Conservation (phyloP, 2,888 invertebrate genomes). For the Acrocyrtus sp. region DNA sequence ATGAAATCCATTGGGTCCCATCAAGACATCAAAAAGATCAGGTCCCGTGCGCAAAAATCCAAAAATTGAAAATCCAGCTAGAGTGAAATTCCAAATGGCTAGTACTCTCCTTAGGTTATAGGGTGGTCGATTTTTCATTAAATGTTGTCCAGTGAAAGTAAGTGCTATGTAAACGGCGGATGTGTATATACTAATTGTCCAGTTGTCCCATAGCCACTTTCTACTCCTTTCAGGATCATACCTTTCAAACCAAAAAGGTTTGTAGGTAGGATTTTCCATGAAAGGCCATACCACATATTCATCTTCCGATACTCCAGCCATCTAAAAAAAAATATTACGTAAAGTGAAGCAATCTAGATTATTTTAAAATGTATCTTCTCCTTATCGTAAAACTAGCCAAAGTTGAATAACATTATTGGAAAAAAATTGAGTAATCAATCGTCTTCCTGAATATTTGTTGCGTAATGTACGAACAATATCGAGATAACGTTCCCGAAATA, state of each 20-base stretch:
- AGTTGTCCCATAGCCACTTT: constrained; percentile 55
- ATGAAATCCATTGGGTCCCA: constrained; percentile 47
- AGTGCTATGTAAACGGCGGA: constrained; percentile 45
- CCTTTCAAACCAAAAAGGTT: constrained; percentile 53
- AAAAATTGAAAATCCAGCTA: constrained; percentile 53
- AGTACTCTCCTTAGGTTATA: constrained; percentile 43
- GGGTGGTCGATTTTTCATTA: constrained; percentile 52
- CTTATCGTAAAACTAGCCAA: no score
- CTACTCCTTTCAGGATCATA: constrained; percentile 53
- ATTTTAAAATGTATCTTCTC: no score
- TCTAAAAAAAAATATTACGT: constrained; percentile 28
- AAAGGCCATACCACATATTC: constrained; percentile 56
- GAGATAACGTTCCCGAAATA: no score
- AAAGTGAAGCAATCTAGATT: not conserved
- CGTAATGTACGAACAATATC: no score
- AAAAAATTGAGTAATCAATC: no score
- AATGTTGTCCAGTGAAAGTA: constrained; percentile 48
- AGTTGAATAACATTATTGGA: no score
- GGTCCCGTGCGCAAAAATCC: constrained; percentile 55
- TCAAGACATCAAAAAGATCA: constrained; percentile 49
- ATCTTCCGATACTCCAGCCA: constrained; percentile 44
- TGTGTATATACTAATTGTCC: constrained; percentile 55
- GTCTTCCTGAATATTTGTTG: no score
- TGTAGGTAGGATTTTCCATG: constrained; percentile 52
- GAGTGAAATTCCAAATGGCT: constrained; percentile 50